phyloP scores from a whole-genome alignment of 53 echinoderm and acorn worm species.

The Paracentrotus lividus region DNA sequence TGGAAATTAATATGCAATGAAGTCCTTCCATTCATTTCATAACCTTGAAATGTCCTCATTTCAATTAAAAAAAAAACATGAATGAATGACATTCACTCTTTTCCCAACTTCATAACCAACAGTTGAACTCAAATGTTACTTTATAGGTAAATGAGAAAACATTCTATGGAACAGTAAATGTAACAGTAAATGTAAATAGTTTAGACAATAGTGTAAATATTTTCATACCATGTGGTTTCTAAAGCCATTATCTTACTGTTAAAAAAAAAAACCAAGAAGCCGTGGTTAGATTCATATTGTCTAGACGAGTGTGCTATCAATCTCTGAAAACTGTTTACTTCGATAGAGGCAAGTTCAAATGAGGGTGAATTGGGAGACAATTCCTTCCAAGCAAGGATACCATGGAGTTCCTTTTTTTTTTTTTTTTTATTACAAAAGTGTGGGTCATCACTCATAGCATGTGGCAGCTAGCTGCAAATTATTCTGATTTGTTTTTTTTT shows the following conservation, averaged over 20 bases:
- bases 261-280: background rate
- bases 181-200: background rate
- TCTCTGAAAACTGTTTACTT: background rate
- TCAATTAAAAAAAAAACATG: too few species aligned
- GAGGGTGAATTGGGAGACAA: background rate
- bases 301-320: background rate
- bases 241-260: background rate
- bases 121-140: too few species aligned
- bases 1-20: too few species aligned
- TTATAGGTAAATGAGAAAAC: too few species aligned
- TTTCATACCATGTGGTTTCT: background rate
- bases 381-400: conserved; percentile 22
- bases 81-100: too few species aligned
- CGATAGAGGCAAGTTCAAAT: background rate
- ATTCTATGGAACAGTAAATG: too few species aligned
- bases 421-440: too few species aligned
- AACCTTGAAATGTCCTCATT: too few species aligned
- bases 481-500: background rate
- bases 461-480: background rate
- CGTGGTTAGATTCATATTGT: background rate
- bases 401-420: background rate
- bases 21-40: too few species aligned
- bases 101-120: too few species aligned
- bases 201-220: background rate
- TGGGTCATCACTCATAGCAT: background rate